A percentile compares a stretch with the other conserved stretches of the same genome.
These are phyloP conservation scores for Cryptocephalus moraei DNA, from an alignment of 2,888 invertebrate genomes.

Conservation along the genomic window DNA sequence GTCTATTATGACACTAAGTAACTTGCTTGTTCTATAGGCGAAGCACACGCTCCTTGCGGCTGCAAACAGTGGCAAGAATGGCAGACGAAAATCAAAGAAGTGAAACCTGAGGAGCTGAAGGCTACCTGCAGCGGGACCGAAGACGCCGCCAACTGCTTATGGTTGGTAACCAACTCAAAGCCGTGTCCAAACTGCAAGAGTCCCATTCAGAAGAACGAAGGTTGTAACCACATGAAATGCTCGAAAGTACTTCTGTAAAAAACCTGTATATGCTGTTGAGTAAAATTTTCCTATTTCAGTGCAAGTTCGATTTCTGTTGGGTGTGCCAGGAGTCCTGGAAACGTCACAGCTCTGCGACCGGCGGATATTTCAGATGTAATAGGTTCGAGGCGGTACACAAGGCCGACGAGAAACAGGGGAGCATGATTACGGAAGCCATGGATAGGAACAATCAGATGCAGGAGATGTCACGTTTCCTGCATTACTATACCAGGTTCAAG, in stretches of 20 bases:
- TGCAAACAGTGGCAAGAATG: conserved; percentile 52
- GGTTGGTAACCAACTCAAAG: conserved; percentile 61
- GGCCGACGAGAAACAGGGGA: conserved; percentile 50
- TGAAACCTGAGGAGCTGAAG: conserved; percentile 52
- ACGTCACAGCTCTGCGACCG: conserved; percentile 56
- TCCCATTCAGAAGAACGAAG: conserved; percentile 63
- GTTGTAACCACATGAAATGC: conserved; percentile 64
- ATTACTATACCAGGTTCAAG: conserved; percentile 53
- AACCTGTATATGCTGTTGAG: background rate
- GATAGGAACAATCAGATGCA: conserved; percentile 47
- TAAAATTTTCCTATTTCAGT: conserved; percentile 36
- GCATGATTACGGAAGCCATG: conserved; percentile 47
- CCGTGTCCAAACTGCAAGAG: conserved; percentile 61
- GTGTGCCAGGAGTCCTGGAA: conserved; percentile 63
- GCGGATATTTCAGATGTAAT: conserved; percentile 54
- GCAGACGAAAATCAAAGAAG: conserved; percentile 49
- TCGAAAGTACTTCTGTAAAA: conserved; percentile 42
- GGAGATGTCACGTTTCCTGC: conserved; percentile 54
- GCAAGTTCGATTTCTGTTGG: conserved; percentile 65
- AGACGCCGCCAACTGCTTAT: conserved; percentile 53
- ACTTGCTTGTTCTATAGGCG: conserved; percentile 26
- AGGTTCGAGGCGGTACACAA: conserved; percentile 54
- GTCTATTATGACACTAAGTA: background rate
- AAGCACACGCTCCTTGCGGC: conserved; percentile 57
- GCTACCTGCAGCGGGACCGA: conserved; percentile 45